A percentile compares a stretch with the other conserved stretches of the same genome.
Conservation (phyloP, 2,888 invertebrate genomes). For the Scaptomyza caliginosa region DNA sequence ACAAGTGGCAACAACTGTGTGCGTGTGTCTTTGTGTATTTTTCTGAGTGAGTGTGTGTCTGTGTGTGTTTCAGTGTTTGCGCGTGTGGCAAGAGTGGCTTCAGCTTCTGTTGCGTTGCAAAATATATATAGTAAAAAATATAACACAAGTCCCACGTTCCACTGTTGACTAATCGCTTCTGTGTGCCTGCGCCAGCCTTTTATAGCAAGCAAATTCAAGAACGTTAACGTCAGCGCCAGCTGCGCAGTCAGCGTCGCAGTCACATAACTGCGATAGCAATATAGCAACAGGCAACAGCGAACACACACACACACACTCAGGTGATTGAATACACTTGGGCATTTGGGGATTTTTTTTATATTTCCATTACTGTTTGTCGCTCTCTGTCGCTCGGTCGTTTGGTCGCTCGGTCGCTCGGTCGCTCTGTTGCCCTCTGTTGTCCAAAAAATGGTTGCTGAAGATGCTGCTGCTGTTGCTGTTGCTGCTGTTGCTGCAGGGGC, state of each 20-base stretch:
- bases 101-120: slow-evolving; percentile 8
- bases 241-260: slow-evolving; percentile 3
- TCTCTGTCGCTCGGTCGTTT: neutral
- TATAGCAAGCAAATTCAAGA: slow-evolving; percentile 44
- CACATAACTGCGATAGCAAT: slow-evolving; percentile 6
- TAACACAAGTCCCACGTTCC: slow-evolving; percentile 46
- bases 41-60: slow-evolving; percentile 1
- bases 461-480: slow-evolving; percentile 11
- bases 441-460: slow-evolving; percentile 2
- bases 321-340: slow-evolving; percentile 35
- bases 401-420: no score
- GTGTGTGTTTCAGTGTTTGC: slow-evolving; percentile 1
- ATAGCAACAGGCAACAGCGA: slow-evolving; percentile 59
- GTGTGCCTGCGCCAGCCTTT: slow-evolving; percentile 57
- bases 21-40: neutral
- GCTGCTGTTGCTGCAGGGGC: slow-evolving; percentile 17
- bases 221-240: neutral
- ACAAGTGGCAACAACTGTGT: slow-evolving; percentile 53
- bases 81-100: slow-evolving; percentile 7
- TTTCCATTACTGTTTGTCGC: neutral
- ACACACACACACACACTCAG: slow-evolving; percentile 41
- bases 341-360: slow-evolving; percentile 7
- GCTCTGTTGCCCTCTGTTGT: neutral
- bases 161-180: slow-evolving; percentile 59
- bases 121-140: slow-evolving; percentile 10